Evolutionary conservation across 2,797 vertebrate species (phyloP).

Genomic region (Antrozous pallidus): DNA sequence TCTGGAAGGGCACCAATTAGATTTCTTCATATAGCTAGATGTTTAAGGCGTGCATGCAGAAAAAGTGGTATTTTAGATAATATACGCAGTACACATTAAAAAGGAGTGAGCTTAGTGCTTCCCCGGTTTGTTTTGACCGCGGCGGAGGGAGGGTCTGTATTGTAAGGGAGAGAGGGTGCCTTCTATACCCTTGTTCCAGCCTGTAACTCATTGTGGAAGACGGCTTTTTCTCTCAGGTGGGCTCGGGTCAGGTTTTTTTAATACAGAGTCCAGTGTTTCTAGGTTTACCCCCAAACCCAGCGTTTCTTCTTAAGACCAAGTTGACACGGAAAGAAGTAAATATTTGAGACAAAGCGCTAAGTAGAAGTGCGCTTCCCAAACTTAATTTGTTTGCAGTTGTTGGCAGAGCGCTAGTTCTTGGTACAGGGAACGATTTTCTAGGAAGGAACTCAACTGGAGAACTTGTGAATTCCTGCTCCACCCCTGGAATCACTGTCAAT

Average conservation of each 20-base stretch:
- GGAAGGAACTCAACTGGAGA: background rate
- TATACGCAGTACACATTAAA: background rate
- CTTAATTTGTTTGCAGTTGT: background rate
- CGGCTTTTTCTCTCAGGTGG: background rate
- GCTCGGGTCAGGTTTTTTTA: background rate
- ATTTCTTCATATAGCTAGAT: background rate
- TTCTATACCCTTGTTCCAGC: background rate
- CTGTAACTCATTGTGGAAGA: background rate
- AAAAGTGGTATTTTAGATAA: background rate
- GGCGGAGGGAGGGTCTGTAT: too few species aligned
- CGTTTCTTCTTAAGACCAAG: background rate
- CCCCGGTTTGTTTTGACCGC: background rate
- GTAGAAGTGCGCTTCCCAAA: background rate
- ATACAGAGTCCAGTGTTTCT: background rate
- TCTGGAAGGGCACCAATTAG: background rate
- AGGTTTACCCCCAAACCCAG: background rate
- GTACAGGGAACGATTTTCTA: background rate
- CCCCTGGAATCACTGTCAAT: fast-evolving
- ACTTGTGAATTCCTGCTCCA: fast-evolving
- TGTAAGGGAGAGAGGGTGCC: background rate
- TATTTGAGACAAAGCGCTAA: background rate
- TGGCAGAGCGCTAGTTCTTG: background rate
- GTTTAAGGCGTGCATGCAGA: background rate
- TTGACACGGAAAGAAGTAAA: background rate
- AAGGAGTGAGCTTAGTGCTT: background rate